Base-by-base conservation (phyloP, 2,888 invertebrate species). In the Plebejus melissa region DNA sequence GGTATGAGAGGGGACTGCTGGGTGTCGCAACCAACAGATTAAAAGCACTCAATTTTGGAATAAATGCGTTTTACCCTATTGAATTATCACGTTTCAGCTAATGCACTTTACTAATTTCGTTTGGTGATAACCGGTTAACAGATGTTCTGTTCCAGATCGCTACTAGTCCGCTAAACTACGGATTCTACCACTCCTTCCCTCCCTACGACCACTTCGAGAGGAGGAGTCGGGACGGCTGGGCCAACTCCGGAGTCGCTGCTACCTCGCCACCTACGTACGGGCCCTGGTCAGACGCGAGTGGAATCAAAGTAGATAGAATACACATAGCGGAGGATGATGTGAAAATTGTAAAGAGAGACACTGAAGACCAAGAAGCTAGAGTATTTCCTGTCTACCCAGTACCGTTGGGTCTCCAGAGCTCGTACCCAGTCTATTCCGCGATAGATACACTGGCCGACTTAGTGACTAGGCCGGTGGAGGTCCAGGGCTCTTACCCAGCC, bases 111-210 rank as follows among this genome's bases (percentile, higher is more conserved):
- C 83, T 87, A 86, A 84, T 86, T 81, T 82, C 74, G 78, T 83
- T 83, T 79, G 82, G 81, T 79, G 87, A 86, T 93, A 90, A 93
- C 87, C 86, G 79, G 86, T 90, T 93, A 91, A 93, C 83, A 94
- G 93, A 86, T 90, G 87, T 93, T 93, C 88, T 91, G 89, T 89
- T 89, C 88, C 87, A 95, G 95, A 94, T 96, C 82, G 96, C 96
- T 82, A 94, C 96, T 81, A 96, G 94, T 89, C 96, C 96, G 86
- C 83, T 97, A 78, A 96, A 95, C 90, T 97, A 97, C 84, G 97
- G 97, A 32, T 94, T 96, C 74, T 97, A 97, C 85, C 95, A 96
- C 78, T 86, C 94, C 4, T 93, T 94, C 76, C 94, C 93, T 81
- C 85, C 89, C 13, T 88, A 91, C 79, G 92, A 92, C n/a, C 90